Base-by-base conservation (phyloP, 2,113 vertebrate species). In the Perca flavescens region DNA sequence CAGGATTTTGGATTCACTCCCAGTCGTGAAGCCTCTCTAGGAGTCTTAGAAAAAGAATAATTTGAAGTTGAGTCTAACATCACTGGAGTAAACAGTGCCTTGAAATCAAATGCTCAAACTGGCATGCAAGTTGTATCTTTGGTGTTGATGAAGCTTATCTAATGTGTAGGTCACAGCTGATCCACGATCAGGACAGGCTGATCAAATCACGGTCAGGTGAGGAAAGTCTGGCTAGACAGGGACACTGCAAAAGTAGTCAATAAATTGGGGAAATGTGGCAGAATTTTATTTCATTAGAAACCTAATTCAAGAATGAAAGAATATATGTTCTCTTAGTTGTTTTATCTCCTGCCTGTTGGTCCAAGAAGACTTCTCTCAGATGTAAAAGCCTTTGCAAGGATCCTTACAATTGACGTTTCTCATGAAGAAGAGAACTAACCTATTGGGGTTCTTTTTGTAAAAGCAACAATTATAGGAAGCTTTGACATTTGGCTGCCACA, bases 391-490 rank as follows among this genome's bases (percentile, higher is more conserved):
- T 74, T 50, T 65, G 56, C 83, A 76, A 77, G 82, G 47, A 66
- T 60, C 65, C 66, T 85, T 34, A 52, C 49, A 82, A 88, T 74
- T 66, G 86, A 86, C 17, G 49, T 83, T 86, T 86, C 82, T 84
- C 74, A 79, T 52, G 21, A 63, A 75, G 57, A 53, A 56, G 46
- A 62, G 10, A 56, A 63, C 21, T 13, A 15, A 56, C 68, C 52
- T 50, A 74, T 74, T 49, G n/a, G 15, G 54, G n/a, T 65, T 40
- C n/a, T 68, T n/a, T 52, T 43, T 73, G 8, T 68, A 28, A 76
- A 84, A 74, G 79, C 36, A 85, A 79, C 77, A 68, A 65, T 73
- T 67, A 74, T 54, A 62, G 52, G 65, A 54, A 21, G 64, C 71
- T 73, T 65, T 89, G 86, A 89, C 86, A 83, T 90, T 89, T 78